Conservation (phyloP, 2,113 vertebrate species). For the Erythrocercus mccallii region DNA sequence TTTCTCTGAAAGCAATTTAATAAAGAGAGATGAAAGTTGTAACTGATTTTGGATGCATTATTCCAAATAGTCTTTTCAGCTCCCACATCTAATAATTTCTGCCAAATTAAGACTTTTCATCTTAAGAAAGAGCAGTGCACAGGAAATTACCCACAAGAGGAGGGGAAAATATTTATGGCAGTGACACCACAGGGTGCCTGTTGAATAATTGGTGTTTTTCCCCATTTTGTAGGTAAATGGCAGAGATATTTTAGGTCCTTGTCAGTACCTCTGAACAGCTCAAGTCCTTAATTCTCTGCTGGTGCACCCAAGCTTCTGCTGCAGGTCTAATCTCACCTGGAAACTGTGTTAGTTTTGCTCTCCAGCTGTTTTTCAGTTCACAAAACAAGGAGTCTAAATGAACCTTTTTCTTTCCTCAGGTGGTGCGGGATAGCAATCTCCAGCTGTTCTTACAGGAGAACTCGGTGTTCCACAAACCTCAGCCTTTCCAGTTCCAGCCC, state of each 20-base stretch:
- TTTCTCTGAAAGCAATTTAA: background rate
- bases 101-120: background rate
- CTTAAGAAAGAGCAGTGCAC: background rate
- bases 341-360: rapidly evolving
- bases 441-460: conserved; percentile 97
- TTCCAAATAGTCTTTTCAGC: background rate
- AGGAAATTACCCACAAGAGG: background rate
- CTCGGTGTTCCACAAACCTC: conserved; percentile 89
- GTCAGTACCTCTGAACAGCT: rapidly evolving
- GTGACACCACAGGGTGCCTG: background rate
- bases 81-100: background rate
- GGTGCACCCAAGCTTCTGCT: background rate
- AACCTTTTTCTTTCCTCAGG: conserved; percentile 70
- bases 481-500: conserved; percentile 96
- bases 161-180: background rate
- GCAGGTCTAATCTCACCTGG: background rate
- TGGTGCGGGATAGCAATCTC: conserved; percentile 93
- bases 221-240: rapidly evolving
- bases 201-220: rapidly evolving
- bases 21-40: background rate
- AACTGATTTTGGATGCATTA: background rate
- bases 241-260: background rate
- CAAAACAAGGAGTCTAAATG: rapidly evolving
- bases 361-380: rapidly evolving
- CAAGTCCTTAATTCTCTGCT: background rate